Evolutionary conservation across 2,113 vertebrate genomes (phyloP).

Genomic region (Myotis brandtii): DNA sequence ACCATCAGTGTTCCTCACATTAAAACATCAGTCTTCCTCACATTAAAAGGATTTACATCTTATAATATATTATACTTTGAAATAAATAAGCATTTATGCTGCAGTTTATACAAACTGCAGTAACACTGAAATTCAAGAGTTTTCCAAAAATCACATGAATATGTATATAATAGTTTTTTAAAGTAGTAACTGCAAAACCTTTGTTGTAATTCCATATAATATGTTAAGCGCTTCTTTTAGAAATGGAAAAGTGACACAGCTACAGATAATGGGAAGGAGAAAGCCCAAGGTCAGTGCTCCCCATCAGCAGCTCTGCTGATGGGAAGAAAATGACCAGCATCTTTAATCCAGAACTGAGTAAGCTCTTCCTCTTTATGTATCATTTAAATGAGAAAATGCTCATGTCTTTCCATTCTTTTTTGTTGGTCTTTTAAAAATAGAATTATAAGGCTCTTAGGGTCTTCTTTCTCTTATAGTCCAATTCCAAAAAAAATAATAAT

Average conservation of each 20-base stretch:
- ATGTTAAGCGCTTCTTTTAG: constrained; percentile 56
- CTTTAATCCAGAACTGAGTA: constrained; percentile 64
- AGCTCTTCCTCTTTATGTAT: constrained; percentile 45
- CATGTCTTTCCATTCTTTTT: constrained; percentile 36
- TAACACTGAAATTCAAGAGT: constrained; percentile 57
- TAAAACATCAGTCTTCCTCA: constrained; percentile 57
- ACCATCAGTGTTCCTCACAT: constrained; percentile 25
- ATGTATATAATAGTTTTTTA: constrained; percentile 29
- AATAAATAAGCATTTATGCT: constrained; percentile 47
- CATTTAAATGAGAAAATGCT: constrained; percentile 71
- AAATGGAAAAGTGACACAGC: constrained; percentile 58
- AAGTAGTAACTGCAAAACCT: constrained; percentile 45
- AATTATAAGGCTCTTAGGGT: constrained; percentile 33
- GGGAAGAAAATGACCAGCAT: constrained; percentile 66
- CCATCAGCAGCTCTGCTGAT: constrained; percentile 46
- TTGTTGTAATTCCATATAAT: constrained; percentile 54
- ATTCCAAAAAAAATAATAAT: background rate
- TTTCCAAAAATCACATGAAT: constrained; percentile 52
- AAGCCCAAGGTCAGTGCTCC: constrained; percentile 41
- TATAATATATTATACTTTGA: constrained; percentile 53
- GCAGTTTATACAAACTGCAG: constrained; percentile 46
- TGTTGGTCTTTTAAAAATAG: constrained; percentile 64
- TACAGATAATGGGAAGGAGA: constrained; percentile 52
- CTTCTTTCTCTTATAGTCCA: background rate
- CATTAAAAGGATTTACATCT: constrained; percentile 61